Evolutionary conservation across 2,113 vertebrate genomes (phyloP).

Genomic region (Strigops habroptila): DNA sequence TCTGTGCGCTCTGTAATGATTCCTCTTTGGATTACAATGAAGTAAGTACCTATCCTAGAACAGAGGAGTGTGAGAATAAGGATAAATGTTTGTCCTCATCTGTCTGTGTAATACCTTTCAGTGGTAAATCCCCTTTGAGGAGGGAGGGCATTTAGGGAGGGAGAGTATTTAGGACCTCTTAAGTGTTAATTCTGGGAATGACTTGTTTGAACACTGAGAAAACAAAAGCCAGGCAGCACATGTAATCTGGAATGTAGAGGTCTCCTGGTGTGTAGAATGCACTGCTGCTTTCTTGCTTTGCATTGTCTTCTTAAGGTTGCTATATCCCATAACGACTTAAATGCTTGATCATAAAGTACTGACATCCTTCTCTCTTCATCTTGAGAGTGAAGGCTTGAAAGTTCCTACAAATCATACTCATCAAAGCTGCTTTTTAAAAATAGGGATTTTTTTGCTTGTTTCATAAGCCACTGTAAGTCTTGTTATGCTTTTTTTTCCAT

Average conservation of each 20-base stretch:
- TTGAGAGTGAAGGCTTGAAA: not conserved
- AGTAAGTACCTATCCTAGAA: slow-evolving; percentile 69
- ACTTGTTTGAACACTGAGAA: not conserved
- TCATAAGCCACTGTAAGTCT: not conserved
- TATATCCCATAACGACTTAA: not conserved
- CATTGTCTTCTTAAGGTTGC: fast-evolving
- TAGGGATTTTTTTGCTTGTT: not conserved
- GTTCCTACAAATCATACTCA: not conserved
- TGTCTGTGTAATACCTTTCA: not conserved
- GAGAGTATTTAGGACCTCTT: not conserved
- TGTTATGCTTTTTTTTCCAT: not conserved
- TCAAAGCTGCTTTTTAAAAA: not conserved
- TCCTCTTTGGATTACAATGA: slow-evolving; percentile 98
- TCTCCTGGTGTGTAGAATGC: not conserved
- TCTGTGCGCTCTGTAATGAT: slow-evolving; percentile 97
- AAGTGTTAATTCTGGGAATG: not conserved
- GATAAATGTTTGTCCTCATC: not conserved
- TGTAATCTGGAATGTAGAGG: not conserved
- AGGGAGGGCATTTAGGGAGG: not conserved
- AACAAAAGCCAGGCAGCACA: not conserved
- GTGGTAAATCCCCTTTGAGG: not conserved
- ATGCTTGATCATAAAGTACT: not conserved
- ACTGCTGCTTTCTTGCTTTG: not conserved
- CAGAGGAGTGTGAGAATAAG: not conserved
- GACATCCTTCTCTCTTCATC: not conserved